Evolutionary conservation across 2,888 invertebrate genomes (phyloP).

Genomic region (Seira musarum): DNA sequence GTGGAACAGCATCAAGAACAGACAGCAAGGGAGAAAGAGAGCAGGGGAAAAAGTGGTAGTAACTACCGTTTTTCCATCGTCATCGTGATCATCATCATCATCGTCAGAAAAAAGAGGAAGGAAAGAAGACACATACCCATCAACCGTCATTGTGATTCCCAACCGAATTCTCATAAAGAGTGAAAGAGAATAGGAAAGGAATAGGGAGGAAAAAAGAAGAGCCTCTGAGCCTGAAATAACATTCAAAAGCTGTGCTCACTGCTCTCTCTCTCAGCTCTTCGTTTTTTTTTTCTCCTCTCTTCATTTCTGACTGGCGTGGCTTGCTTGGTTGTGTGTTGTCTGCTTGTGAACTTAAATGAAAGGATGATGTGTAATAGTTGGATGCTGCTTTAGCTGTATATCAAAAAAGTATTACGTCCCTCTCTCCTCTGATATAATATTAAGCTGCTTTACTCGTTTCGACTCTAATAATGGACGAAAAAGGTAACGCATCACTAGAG

Average conservation of each 20-base stretch:
- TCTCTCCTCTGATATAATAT: constrained; percentile 10
- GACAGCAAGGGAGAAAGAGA: too few species aligned
- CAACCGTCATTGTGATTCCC: constrained; percentile 63
- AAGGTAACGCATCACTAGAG: constrained; percentile 57
- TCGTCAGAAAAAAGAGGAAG: constrained; percentile 35
- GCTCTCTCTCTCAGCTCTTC: not conserved
- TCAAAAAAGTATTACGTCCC: constrained; percentile 48
- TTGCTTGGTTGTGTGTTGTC: not conserved
- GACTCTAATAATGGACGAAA: constrained; percentile 43
- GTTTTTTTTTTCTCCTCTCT: too few species aligned
- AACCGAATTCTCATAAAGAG: constrained; percentile 63
- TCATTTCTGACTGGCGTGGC: not conserved
- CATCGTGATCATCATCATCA: constrained; percentile 18
- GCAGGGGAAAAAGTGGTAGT: constrained; percentile 20
- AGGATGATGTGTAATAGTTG: not conserved
- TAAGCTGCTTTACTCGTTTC: constrained; percentile 24
- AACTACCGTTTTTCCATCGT: constrained; percentile 43
- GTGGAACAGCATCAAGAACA: constrained; percentile 35
- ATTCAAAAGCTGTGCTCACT: constrained; percentile 34
- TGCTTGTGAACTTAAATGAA: not conserved
- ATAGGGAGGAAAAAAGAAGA: constrained; percentile 21
- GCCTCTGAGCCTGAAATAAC: constrained; percentile 63
- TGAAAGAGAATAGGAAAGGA: constrained; percentile 20
- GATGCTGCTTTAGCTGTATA: constrained; percentile 22
- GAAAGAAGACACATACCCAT: constrained; percentile 53